phyloP scores from a whole-genome alignment of 2,797 vertebrate species.

The Benthosema pterotum region DNA sequence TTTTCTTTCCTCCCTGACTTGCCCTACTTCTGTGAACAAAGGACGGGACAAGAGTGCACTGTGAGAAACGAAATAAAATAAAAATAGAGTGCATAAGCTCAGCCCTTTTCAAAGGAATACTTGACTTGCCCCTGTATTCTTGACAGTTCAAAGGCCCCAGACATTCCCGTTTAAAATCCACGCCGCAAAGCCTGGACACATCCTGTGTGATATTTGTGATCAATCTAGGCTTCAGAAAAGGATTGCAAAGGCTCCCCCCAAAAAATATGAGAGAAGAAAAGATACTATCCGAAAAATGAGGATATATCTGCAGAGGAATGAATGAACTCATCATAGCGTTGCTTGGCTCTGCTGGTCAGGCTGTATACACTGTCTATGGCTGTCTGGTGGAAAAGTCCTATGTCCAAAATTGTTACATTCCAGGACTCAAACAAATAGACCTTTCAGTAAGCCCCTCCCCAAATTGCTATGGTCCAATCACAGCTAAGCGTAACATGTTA shows the following conservation, averaged over 20 bases:
- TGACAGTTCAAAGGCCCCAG: constrained; percentile 54
- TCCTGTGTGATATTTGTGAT: constrained; percentile 72
- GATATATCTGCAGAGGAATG: constrained; percentile 61
- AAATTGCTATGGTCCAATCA: no score
- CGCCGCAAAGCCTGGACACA: constrained; percentile 48
- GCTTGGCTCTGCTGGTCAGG: no score
- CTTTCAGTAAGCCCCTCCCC: no score
- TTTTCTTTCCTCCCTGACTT: constrained; percentile 36
- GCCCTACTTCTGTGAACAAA: constrained; percentile 63
- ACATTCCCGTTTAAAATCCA: constrained; percentile 58
- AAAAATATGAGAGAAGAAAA: constrained; percentile 55
- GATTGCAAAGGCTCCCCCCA: constrained; percentile 39
- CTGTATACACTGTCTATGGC: no score
- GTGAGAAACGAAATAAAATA: constrained; percentile 18
- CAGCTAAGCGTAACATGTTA: no score
- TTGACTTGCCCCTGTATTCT: constrained; percentile 40
- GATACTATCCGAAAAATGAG: constrained; percentile 59
- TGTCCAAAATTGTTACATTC: no score
- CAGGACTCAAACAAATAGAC: no score
- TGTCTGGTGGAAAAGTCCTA: no score
- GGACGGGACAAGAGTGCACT: constrained; percentile 51
- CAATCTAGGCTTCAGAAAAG: constrained; percentile 61
- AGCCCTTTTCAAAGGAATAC: constrained; percentile 40
- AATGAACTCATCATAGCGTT: constrained; percentile 58
- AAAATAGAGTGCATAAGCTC: constrained; percentile 38